Conservation (phyloP, 2,113 vertebrate genomes). For the Tetrao urogallus region DNA sequence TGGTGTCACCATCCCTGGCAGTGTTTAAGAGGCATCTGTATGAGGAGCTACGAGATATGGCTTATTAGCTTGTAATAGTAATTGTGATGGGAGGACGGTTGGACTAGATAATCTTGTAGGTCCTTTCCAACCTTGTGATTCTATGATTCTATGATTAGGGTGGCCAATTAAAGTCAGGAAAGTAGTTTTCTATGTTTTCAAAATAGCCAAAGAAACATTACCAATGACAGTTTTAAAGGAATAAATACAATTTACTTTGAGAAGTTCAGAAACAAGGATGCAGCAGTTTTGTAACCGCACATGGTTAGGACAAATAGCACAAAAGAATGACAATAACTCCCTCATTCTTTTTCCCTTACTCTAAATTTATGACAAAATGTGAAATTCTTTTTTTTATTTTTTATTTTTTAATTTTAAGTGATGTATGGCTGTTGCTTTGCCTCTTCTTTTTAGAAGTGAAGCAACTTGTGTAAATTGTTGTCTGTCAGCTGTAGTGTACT, state of each 20-base stretch:
- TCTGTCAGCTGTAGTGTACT: background rate
- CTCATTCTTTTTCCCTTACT: background rate
- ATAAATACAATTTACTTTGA: background rate
- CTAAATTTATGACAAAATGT: background rate
- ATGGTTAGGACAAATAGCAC: background rate
- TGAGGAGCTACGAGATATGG: no score
- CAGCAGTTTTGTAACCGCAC: background rate
- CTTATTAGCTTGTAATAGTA: no score
- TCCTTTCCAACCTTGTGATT: no score
- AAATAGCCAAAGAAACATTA: background rate
- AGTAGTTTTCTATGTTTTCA: background rate
- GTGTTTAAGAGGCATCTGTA: no score
- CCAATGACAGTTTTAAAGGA: background rate
- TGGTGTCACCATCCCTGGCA: no score
- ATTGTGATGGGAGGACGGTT: no score
- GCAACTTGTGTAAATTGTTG: background rate
- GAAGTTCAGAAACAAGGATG: background rate
- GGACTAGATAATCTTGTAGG: no score
- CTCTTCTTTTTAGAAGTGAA: background rate
- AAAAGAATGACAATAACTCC: background rate
- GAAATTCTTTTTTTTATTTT: background rate
- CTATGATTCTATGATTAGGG: background rate
- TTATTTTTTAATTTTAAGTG: background rate
- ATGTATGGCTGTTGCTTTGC: background rate
- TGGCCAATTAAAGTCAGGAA: conserved; percentile 21